Conservation (phyloP, 64 coral and sea anemone species). For the Stylophora pistillata region DNA sequence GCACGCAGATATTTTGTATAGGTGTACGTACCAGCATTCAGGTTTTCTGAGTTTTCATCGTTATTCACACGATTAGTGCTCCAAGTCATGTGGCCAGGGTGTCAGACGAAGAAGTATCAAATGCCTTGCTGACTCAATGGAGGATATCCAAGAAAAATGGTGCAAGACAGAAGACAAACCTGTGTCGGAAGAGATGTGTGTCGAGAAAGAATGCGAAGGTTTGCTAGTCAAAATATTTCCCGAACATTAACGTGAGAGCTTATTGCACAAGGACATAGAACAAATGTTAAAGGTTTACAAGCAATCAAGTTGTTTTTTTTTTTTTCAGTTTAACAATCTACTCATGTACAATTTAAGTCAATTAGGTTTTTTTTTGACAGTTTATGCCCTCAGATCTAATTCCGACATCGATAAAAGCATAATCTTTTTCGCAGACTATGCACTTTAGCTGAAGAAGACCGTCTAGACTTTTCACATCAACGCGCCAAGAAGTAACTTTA, state of each 20-base stretch:
- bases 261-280: background rate
- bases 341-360: too few species aligned
- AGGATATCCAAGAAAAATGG: conserved; percentile 52
- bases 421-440: too few species aligned
- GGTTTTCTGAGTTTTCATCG: background rate
- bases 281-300: background rate
- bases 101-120: conserved; percentile 44
- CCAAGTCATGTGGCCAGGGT: conserved; percentile 46
- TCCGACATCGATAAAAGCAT: too few species aligned
- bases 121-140: conserved; percentile 61
- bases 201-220: conserved; percentile 17
- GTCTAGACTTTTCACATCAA: background rate
- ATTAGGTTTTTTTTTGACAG: too few species aligned
- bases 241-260: background rate
- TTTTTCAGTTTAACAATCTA: too few species aligned
- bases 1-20: too few species aligned
- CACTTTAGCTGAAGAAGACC: too few species aligned
- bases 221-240: background rate
- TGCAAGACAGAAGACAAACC: conserved; percentile 46
- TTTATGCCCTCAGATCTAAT: background rate
- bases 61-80: conserved; percentile 24
- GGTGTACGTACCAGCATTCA: too few species aligned
- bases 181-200: conserved; percentile 10
- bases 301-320: too few species aligned
- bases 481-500: background rate